Conservation (phyloP, 2,888 invertebrate species). For the Catocala fraxini region DNA sequence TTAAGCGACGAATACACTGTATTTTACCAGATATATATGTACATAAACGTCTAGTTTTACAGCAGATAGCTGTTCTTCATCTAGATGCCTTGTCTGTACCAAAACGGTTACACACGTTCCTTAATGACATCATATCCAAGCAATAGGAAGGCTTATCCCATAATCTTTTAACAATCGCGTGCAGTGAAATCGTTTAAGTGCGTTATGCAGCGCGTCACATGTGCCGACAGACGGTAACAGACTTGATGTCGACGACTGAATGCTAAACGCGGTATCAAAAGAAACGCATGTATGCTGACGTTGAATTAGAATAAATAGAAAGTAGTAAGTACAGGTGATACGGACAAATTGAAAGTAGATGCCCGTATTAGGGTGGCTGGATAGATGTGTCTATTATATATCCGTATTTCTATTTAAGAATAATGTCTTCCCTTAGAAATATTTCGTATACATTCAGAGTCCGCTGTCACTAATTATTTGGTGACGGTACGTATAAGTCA, state of each 20-base stretch:
- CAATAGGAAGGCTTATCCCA: constrained; percentile 51
- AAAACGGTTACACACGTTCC: constrained; percentile 24
- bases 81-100: background rate
- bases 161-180: constrained; percentile 58
- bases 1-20: no score
- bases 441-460: no score
- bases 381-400: background rate
- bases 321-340: constrained; percentile 38
- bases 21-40: background rate
- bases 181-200: constrained; percentile 70
- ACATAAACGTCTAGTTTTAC: background rate
- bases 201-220: constrained; percentile 56
- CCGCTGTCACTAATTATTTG: no score
- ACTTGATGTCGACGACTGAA: constrained; percentile 58
- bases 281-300: constrained; percentile 45
- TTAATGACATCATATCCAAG: constrained; percentile 23
- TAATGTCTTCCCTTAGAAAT: no score
- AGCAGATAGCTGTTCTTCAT: background rate
- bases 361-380: constrained; percentile 38
- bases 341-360: constrained; percentile 44
- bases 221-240: constrained; percentile 49
- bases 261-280: constrained; percentile 59
- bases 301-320: constrained; percentile 54
- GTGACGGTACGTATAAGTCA: no score
- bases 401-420: no score